Evolutionary conservation across 2,888 invertebrate species (phyloP).

Genomic region (Dasysyrphus tricinctus): DNA sequence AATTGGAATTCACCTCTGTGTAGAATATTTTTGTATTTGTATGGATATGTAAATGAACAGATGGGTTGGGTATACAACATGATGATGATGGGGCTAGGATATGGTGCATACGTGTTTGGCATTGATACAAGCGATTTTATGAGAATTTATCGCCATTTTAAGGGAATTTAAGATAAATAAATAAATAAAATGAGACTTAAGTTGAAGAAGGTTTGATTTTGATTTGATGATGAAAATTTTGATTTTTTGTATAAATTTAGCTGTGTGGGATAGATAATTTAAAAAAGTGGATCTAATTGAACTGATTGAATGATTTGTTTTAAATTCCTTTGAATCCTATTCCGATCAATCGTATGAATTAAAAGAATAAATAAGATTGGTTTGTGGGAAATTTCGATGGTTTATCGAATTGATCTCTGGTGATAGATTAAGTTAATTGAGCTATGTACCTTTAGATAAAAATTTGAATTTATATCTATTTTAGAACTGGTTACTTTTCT

Average conservation of each 20-base stretch:
- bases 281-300: neutral
- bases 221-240: constrained; percentile 2
- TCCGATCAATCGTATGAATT: no score
- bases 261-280: neutral
- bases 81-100: neutral
- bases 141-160: constrained; percentile 47
- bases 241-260: neutral
- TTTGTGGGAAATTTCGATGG: no score
- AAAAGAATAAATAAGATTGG: no score
- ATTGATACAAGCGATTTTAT: constrained; percentile 32
- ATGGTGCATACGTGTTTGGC: constrained; percentile 21
- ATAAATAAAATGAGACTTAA: neutral
- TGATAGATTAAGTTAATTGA: no score
- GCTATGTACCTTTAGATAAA: no score
- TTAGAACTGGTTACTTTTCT: no score
- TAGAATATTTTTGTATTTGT: constrained; percentile 33
- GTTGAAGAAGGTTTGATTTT: constrained; percentile 22
- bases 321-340: neutral
- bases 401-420: no score
- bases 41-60: neutral
- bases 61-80: neutral
- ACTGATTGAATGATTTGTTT: neutral
- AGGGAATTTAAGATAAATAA: constrained; percentile 40
- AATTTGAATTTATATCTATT: no score
- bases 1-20: constrained; percentile 71